Evolutionary conservation across 2,113 vertebrate species (phyloP).

Genomic region (Erythrolamprus reginae): DNA sequence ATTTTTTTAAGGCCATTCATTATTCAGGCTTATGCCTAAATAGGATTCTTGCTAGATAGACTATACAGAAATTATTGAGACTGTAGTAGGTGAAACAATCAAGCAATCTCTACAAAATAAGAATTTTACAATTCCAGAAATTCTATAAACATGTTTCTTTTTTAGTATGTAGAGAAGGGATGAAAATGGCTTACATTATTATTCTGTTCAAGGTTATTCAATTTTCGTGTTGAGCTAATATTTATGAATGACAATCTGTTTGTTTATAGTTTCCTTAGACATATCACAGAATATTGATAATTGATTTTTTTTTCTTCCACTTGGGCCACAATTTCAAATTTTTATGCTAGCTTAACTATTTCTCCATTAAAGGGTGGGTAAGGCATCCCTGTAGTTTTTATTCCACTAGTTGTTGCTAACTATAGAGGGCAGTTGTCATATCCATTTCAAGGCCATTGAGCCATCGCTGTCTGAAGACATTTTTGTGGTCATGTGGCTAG

Average conservation of each 20-base stretch:
- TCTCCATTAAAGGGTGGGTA: background rate
- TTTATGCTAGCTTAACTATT: background rate
- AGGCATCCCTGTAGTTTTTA: background rate
- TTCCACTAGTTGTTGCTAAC: background rate
- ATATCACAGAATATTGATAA: background rate
- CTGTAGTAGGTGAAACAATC: background rate
- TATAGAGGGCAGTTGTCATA: background rate
- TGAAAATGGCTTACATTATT: background rate
- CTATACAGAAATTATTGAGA: background rate
- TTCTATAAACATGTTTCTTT: background rate
- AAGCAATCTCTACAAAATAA: background rate
- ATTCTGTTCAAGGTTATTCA: background rate
- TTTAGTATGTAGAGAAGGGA: background rate
- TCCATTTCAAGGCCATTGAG: background rate
- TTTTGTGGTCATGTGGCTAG: too few relatives aligned
- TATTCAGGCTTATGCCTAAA: background rate
- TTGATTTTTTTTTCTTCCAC: background rate
- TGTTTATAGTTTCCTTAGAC: background rate
- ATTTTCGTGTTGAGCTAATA: background rate
- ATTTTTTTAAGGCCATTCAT: background rate
- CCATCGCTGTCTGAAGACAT: background rate
- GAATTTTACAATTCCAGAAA: background rate
- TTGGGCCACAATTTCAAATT: background rate
- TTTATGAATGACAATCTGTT: background rate
- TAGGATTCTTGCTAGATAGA: background rate